These are phyloP conservation scores for Heliconius ismenius DNA, from an alignment of 2,888 invertebrate genomes.

Conservation along the genomic window DNA sequence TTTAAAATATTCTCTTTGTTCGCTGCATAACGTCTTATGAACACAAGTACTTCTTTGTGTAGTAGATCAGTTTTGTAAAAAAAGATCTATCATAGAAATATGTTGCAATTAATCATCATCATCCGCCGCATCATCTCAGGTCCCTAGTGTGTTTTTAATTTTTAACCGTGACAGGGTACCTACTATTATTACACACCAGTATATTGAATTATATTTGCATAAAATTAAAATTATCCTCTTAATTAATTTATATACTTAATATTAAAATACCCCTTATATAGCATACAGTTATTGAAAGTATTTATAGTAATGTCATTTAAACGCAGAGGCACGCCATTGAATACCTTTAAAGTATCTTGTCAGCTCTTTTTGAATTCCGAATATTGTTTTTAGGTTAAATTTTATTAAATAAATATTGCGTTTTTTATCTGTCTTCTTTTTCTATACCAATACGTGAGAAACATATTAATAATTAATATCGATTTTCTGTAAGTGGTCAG, in stretches of 20 bases:
- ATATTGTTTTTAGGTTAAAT: neutral
- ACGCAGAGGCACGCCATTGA: slow-evolving; percentile 52
- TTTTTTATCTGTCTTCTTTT: neutral
- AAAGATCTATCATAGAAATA: slow-evolving; percentile 69
- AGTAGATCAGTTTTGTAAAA: slow-evolving; percentile 52
- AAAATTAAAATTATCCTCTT: slow-evolving; percentile 53
- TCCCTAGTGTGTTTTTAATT: slow-evolving; percentile 44
- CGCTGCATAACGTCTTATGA: slow-evolving; percentile 57
- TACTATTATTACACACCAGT: neutral
- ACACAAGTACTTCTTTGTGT: slow-evolving; percentile 47
- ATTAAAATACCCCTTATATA: neutral
- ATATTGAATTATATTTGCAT: slow-evolving; percentile 6
- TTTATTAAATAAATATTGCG: neutral
- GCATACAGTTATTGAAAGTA: slow-evolving; percentile 38
- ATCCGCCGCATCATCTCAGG: slow-evolving; percentile 48
- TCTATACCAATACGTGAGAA: neutral
- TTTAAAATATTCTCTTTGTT: slow-evolving; percentile 66
- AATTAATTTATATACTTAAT: slow-evolving; percentile 36
- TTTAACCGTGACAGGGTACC: neutral
- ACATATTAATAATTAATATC: neutral
- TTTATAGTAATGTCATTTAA: slow-evolving; percentile 49
- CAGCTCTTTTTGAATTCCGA: neutral
- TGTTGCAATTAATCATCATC: slow-evolving; percentile 74
- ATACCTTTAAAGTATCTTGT: slow-evolving; percentile 54
- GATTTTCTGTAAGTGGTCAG: neutral